Percentiles rank a stretch among this genome's conserved stretches.
These are phyloP conservation scores for Meloidogyne chitwoodi DNA, from an alignment of 1,140 invertebrate species.

Conservation along the genomic window DNA sequence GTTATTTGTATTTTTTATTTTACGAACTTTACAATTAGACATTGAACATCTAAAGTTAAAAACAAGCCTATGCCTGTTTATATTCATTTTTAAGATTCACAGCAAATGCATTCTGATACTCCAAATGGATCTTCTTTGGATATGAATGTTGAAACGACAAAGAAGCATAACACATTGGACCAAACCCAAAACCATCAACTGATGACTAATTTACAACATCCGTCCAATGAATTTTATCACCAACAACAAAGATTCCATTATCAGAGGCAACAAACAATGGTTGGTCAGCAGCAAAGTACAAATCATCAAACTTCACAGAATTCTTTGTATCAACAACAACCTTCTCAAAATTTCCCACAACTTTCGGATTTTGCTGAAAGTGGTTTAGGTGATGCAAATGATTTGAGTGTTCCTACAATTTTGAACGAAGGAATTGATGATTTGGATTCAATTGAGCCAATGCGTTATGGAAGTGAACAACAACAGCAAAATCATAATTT, in stretches of 20 bases:
- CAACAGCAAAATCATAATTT: constrained; percentile 1
- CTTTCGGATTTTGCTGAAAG: constrained; percentile 17
- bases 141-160: not conserved
- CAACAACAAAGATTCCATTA: constrained; percentile 1
- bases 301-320: not conserved
- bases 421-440: constrained; percentile 3
- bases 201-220: not conserved
- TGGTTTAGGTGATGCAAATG: constrained; percentile 6
- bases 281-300: not conserved
- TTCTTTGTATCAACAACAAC: not conserved
- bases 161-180: not conserved
- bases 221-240: not conserved
- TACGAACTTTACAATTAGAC: too few relatives aligned
- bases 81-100: not conserved
- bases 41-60: too few relatives aligned
- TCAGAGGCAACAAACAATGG: not conserved
- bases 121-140: not conserved
- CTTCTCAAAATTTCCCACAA: constrained; percentile 17
- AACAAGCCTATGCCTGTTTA: too few relatives aligned
- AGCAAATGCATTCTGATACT: constrained; percentile 1
- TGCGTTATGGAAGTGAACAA: constrained; percentile 9
- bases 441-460: constrained; percentile 16
- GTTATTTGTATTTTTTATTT: too few relatives aligned
- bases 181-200: not conserved
- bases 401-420: constrained; percentile 1